phyloP scores from a whole-genome alignment of 2,113 vertebrate genomes.

The Larimichthys polyactis region DNA sequence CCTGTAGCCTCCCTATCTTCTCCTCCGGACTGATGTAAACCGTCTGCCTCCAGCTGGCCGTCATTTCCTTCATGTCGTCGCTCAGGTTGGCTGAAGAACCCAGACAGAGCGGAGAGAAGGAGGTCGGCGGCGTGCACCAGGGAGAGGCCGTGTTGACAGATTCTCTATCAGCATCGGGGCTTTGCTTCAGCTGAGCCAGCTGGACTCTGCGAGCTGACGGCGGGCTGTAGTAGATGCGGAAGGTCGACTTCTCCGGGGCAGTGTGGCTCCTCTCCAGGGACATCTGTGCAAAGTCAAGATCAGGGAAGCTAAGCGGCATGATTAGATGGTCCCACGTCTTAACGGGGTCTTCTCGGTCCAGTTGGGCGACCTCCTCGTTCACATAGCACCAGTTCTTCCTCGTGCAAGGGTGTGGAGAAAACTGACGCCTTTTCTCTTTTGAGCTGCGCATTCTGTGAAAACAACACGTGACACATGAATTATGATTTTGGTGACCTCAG shows the following conservation, averaged over 20 bases:
- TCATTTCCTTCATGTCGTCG: constrained; percentile 98
- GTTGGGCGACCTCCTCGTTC: constrained; percentile 82
- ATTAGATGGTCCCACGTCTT: constrained; percentile 89
- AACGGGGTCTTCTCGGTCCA: constrained; percentile 80
- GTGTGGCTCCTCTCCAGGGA: constrained; percentile 92
- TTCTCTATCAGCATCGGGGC: constrained; percentile 47
- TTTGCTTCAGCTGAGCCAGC: constrained; percentile 77
- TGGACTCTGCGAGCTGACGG: constrained; percentile 87
- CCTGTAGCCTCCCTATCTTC: constrained; percentile 81
- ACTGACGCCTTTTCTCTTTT: constrained; percentile 80
- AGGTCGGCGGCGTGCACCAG: constrained; percentile 81
- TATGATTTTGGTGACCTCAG: not conserved
- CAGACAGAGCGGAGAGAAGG: constrained; percentile 79
- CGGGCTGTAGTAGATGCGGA: constrained; percentile 96
- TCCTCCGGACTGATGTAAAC: constrained; percentile 86
- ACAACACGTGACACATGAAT: constrained; percentile 13
- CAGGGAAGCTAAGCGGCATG: constrained; percentile 81
- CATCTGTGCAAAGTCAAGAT: constrained; percentile 84
- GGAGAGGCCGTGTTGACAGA: constrained; percentile 48
- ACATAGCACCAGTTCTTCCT: constrained; percentile 86
- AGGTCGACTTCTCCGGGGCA: constrained; percentile 90
- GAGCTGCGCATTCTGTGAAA: constrained; percentile 46
- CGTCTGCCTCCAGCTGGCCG: constrained; percentile 84
- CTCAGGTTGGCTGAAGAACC: constrained; percentile 94
- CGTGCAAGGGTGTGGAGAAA: constrained; percentile 83